Evolutionary conservation across 2,888 invertebrate species (phyloP).

Genomic region (Cheilosia grossa): DNA sequence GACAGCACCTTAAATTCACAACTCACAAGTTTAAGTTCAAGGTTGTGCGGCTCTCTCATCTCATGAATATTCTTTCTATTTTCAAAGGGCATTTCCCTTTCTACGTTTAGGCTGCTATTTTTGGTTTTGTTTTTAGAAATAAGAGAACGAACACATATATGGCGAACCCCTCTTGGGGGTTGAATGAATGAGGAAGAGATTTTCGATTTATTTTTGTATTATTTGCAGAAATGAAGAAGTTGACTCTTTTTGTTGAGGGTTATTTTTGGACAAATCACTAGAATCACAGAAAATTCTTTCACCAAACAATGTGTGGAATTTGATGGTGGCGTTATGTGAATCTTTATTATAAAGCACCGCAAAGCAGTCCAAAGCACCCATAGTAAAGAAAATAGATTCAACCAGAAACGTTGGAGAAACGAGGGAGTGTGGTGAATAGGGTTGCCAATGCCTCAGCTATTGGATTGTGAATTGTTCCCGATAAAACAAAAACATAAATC

Average conservation of each 20-base stretch:
- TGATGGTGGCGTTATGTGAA: no score
- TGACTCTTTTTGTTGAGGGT: neutral
- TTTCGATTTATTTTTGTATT: neutral
- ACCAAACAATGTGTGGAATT: no score
- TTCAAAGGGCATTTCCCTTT: slow-evolving; percentile 33
- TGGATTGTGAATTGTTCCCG: no score
- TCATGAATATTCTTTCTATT: slow-evolving; percentile 40
- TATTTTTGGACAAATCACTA: neutral
- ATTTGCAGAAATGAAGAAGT: neutral
- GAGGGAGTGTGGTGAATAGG: no score
- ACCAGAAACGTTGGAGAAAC: no score
- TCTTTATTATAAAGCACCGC: no score
- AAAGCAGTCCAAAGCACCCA: no score
- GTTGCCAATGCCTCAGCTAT: no score
- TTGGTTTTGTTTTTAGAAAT: slow-evolving; percentile 9
- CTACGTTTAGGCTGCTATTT: slow-evolving; percentile 28
- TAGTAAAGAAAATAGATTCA: no score
- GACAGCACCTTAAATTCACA: slow-evolving; percentile 4
- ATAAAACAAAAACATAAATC: no score
- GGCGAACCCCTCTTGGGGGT: slow-evolving; percentile 34
- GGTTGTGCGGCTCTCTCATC: slow-evolving; percentile 14
- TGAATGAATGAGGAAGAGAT: neutral
- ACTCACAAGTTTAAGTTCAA: slow-evolving; percentile 19
- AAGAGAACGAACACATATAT: slow-evolving; percentile 29
- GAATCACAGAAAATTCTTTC: no score